These are phyloP conservation scores for Brachyhypopomus gauderio DNA, from an alignment of 2,113 vertebrate genomes.

Conservation along the genomic window DNA sequence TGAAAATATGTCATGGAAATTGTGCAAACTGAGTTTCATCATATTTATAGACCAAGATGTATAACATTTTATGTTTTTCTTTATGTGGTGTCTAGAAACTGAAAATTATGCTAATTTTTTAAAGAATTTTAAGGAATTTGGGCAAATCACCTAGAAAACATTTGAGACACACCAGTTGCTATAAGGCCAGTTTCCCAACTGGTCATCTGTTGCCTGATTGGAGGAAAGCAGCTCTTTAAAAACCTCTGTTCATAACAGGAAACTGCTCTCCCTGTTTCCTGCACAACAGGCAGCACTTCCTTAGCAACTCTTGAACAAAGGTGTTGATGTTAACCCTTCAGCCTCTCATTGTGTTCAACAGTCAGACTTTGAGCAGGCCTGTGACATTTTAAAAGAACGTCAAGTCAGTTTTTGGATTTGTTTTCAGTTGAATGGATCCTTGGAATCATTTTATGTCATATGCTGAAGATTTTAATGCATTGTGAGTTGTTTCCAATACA, in stretches of 20 bases:
- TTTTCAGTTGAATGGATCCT: too few species aligned
- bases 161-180: slow-evolving; percentile 69
- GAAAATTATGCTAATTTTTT: neutral
- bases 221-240: slow-evolving; percentile 87
- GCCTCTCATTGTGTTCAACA: slow-evolving; percentile 54
- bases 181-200: slow-evolving; percentile 83
- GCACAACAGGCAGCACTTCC: slow-evolving; percentile 92
- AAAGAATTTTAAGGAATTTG: neutral
- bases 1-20: too few species aligned
- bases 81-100: too few species aligned
- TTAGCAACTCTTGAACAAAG: slow-evolving; percentile 89
- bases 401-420: neutral
- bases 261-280: slow-evolving; percentile 95
- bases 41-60: too few species aligned
- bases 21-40: too few species aligned
- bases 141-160: slow-evolving; percentile 67
- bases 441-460: too few species aligned
- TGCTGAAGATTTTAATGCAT: too few species aligned
- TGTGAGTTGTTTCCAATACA: too few species aligned
- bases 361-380: slow-evolving; percentile 8
- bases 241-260: slow-evolving; percentile 98
- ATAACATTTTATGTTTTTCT: too few species aligned
- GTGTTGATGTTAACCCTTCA: slow-evolving; percentile 83
- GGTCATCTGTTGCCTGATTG: slow-evolving; percentile 84
- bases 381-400: neutral